These are phyloP conservation scores for Strongylocentrotus purpuratus DNA, from an alignment of 35 echinoderm and acorn worm genomes.

Conservation along the genomic window DNA sequence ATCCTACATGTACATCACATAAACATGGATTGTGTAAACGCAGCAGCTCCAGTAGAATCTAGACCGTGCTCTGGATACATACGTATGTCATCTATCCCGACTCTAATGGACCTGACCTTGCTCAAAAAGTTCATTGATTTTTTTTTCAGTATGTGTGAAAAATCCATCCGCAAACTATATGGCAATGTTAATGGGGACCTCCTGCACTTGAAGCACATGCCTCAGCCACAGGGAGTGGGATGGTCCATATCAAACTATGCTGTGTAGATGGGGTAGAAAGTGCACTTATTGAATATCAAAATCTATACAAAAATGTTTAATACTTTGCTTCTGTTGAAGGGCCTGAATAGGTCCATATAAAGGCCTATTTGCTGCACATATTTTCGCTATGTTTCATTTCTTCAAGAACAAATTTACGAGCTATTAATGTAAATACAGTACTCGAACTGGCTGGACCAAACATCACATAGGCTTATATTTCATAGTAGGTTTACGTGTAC, in stretches of 20 bases:
- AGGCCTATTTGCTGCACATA: no score
- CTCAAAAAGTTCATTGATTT: conserved; percentile 27
- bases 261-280: background rate
- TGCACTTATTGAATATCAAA: background rate
- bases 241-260: background rate
- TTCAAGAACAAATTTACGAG: no score
- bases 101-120: conserved; percentile 45
- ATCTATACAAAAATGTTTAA: background rate
- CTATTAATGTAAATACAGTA: no score
- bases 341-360: no score
- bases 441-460: no score
- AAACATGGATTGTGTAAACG: background rate
- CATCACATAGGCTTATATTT: no score
- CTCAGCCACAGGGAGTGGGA: background rate
- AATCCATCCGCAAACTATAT: conserved; percentile 43
- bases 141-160: conserved; percentile 22
- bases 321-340: no score
- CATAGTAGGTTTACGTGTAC: no score
- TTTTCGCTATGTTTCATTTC: no score
- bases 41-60: background rate
- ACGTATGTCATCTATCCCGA: background rate
- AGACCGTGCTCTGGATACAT: conserved; percentile 8
- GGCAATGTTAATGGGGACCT: background rate
- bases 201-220: background rate
- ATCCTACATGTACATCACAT: background rate